Percentiles rank a stretch among this genome's conserved stretches.
These are phyloP conservation scores for Papilio glaucus DNA, from an alignment of 1,140 invertebrate genomes.

Conservation along the genomic window DNA sequence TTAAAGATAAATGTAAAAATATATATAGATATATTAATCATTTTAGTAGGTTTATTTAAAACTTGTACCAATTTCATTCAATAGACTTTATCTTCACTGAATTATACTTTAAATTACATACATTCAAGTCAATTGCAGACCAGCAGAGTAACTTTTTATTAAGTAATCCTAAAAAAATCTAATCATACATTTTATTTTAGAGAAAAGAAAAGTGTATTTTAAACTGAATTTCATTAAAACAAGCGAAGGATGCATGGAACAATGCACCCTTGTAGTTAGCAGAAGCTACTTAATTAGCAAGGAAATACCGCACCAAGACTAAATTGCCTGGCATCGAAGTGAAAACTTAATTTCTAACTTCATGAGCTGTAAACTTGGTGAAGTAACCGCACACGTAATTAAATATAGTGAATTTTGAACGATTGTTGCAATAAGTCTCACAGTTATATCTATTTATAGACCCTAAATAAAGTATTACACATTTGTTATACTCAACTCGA, in stretches of 20 bases:
- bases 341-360: constrained; percentile 34
- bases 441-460: no score
- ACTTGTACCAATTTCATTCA: no score
- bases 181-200: not conserved
- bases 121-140: no score
- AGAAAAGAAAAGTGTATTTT: not conserved
- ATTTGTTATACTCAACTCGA: no score
- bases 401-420: not conserved
- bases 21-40: no score
- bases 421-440: no score
- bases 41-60: no score
- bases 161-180: not conserved
- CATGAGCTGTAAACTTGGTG: constrained; percentile 29
- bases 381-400: not conserved
- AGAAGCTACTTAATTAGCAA: constrained; percentile 37
- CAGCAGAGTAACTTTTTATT: no score
- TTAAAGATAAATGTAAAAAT: no score
- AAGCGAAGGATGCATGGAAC: constrained; percentile 30
- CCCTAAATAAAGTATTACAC: no score
- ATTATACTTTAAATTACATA: no score
- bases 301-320: constrained; percentile 36
- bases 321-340: constrained; percentile 33
- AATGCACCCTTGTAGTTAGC: constrained; percentile 38
- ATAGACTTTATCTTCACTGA: no score
- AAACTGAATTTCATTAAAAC: constrained; percentile 34